Evolutionary conservation across 2,888 invertebrate genomes (phyloP).

Genomic region (Eristalinus sepulchralis): DNA sequence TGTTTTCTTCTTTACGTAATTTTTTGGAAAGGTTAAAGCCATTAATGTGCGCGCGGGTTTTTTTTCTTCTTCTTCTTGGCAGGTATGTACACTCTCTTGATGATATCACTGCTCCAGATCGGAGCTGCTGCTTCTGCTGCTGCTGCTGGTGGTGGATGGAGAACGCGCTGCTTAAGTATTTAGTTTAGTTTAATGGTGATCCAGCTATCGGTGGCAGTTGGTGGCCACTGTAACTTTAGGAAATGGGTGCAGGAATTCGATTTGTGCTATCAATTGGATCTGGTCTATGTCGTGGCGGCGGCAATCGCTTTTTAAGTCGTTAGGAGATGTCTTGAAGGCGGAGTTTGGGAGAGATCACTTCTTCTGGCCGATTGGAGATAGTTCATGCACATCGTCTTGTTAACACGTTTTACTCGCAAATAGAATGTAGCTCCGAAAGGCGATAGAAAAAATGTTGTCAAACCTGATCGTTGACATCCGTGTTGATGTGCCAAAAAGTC

Average conservation of each 20-base stretch:
- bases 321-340: not conserved
- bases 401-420: no score
- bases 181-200: not conserved
- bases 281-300: not conserved
- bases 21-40: slow-evolving; percentile 11
- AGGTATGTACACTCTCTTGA: slow-evolving; percentile 15
- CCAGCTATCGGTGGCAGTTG: not conserved
- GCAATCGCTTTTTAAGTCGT: not conserved
- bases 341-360: not conserved
- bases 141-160: not conserved
- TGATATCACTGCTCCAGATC: not conserved
- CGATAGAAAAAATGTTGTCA: not conserved
- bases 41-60: not conserved
- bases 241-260: not conserved
- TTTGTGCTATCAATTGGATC: not conserved
- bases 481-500: not conserved
- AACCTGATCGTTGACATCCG: not conserved
- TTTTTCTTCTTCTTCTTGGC: not conserved
- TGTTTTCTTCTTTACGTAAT: not conserved
- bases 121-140: not conserved
- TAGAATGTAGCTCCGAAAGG: not conserved
- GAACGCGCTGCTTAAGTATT: not conserved
- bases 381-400: not conserved
- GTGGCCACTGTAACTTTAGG: not conserved
- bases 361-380: not conserved